Evolutionary conservation across 2,888 invertebrate species (phyloP).

Genomic region (Pilophorus perplexus): DNA sequence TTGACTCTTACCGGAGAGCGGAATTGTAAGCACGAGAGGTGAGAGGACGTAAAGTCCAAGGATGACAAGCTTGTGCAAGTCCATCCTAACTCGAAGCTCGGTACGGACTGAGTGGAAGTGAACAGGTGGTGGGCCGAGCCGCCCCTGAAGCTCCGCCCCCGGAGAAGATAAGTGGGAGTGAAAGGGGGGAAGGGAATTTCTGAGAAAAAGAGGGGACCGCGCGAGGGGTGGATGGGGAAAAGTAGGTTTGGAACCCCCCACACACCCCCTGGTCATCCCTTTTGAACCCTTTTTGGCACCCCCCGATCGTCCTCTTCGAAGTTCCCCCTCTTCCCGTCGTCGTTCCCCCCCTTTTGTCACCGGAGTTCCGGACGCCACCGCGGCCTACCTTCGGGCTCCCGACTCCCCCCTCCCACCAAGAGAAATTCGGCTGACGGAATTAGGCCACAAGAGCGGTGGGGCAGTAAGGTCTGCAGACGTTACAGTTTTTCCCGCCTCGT

Average conservation of each 20-base stretch:
- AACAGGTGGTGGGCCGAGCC: slow-evolving; percentile 33
- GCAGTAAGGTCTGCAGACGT: slow-evolving; percentile 1
- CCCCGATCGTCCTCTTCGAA: too few species aligned
- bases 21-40: slow-evolving; percentile 15
- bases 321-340: too few species aligned
- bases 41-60: slow-evolving; percentile 27
- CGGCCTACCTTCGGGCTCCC: too few species aligned
- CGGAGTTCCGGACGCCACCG: too few species aligned
- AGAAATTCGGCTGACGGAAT: slow-evolving; percentile 15
- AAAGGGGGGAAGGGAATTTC: background rate
- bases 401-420: too few species aligned
- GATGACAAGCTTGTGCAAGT: background rate
- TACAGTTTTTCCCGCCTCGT: too few species aligned
- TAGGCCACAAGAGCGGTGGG: slow-evolving; percentile 21
- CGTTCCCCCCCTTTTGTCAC: too few species aligned
- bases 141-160: slow-evolving; percentile 31
- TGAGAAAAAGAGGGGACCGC: slow-evolving; percentile 4
- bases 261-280: background rate
- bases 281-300: too few species aligned
- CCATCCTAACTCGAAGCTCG: slow-evolving; percentile 4
- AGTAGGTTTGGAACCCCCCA: background rate
- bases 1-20: slow-evolving; percentile 7
- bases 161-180: slow-evolving; percentile 1
- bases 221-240: background rate
- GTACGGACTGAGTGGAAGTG: slow-evolving; percentile 13